Conservation (phyloP, 2,113 vertebrate genomes). For the Ploceus nigricollis region DNA sequence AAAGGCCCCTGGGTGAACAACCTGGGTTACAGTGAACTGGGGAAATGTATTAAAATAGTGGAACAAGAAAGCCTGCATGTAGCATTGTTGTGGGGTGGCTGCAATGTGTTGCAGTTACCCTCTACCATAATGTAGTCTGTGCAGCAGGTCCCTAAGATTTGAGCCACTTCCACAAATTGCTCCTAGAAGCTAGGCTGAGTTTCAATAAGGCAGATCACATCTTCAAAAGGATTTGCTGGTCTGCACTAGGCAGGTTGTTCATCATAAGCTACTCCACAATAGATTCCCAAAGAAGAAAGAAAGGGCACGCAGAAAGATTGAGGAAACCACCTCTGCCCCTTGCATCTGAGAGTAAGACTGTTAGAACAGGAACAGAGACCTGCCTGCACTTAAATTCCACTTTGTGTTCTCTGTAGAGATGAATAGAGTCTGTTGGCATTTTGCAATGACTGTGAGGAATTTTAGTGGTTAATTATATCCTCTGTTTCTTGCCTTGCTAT, state of each 20-base stretch:
- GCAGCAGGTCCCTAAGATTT: not conserved
- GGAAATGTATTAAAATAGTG: not conserved
- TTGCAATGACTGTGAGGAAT: not conserved
- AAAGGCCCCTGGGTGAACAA: not conserved
- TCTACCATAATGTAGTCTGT: not conserved
- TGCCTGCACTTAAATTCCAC: not conserved
- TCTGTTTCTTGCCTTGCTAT: slow-evolving; percentile 6
- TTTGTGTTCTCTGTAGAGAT: not conserved
- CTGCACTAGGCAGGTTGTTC: not conserved
- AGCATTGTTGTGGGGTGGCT: not conserved
- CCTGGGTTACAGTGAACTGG: not conserved
- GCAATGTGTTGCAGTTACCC: not conserved
- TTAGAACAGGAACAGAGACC: not conserved
- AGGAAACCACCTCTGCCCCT: not conserved
- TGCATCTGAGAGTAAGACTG: not conserved
- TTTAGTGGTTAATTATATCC: slow-evolving; percentile 45
- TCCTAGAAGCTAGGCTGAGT: not conserved
- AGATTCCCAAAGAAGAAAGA: not conserved
- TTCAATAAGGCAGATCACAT: not conserved
- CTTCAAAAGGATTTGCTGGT: not conserved
- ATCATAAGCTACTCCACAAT: not conserved
- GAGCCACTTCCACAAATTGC: not conserved
- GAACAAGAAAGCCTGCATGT: not conserved
- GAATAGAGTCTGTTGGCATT: slow-evolving; percentile 13
- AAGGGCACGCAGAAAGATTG: not conserved